Evolutionary conservation across 1,140 invertebrate genomes (phyloP), one percentile per base, ranked within the genome.

Genomic region (Heliconius eleuchia): DNA sequence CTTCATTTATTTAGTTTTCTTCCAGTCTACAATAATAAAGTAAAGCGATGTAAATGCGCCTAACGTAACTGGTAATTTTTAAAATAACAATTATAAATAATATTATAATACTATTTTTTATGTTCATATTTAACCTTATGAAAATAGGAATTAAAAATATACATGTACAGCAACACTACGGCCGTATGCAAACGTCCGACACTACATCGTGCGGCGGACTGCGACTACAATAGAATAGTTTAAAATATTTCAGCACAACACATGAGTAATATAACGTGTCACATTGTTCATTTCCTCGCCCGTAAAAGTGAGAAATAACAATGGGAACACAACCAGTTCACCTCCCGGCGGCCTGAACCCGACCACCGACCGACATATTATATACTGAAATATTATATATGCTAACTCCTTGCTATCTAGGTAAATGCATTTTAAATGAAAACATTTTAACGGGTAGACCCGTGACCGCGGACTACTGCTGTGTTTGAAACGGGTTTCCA

Each of bases 211-310:
- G 9, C 55, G 8, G 1, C n/a, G n/a, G n/a, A 60, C 55, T n/a
- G n/a, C 23, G n/a, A 60, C 23, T 60, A 60, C 57, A 60, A 60
- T 11, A 60, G 57, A 60, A 23, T 60, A n/a, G 57, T 55, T 73
- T 71, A 23, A 72, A 72, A 55, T 70, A 73, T n/a, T 50, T 18
- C 34, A 46, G 19, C n/a, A n/a, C 46, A 55, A 52, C 19, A 75
- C 57, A 39, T 46, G 72, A 30, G 57, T 46, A 46, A 75, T 60
- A 30, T 70, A 76, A 76, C 16, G 42, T 46, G 55, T 37, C 52
- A 75, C n/a, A 75, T 60, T 66, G 74, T 66, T 76, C 52, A 57
- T 55, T 75, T 39, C 66, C 39, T 13, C n/a, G 37, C 4, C 57
- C 11, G 57, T 13, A 60, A 60, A 60, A 60, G 57, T 60, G 57